A percentile compares a stretch with the other conserved stretches of the same genome.
These are phyloP conservation scores for Ectemnius cavifrons DNA, from an alignment of 2,888 invertebrate species.

Conservation along the genomic window DNA sequence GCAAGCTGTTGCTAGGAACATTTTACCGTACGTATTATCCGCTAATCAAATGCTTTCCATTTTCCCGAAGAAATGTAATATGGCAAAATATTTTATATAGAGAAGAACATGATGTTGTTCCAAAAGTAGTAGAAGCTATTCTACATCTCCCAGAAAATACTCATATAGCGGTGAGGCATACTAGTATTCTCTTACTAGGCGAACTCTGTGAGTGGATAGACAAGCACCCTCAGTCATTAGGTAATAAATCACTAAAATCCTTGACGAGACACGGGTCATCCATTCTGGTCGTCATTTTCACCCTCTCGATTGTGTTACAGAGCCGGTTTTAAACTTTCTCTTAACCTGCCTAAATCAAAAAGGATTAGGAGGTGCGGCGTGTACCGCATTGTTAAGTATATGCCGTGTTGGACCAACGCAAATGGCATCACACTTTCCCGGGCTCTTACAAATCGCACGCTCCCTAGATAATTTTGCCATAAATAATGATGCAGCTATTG, in stretches of 20 bases:
- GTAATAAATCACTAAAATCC: constrained; percentile 69
- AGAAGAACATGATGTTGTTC: constrained; percentile 94
- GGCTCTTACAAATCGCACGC: constrained; percentile 87
- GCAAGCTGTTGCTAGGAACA: constrained; percentile 96
- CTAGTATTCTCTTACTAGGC: constrained; percentile 91
- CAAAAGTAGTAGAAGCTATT: constrained; percentile 95
- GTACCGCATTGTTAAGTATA: constrained; percentile 90
- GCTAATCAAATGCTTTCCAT: no score
- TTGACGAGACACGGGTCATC: not conserved
- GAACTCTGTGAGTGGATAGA: constrained; percentile 98
- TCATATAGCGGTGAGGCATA: constrained; percentile 93
- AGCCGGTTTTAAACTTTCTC: constrained; percentile 90
- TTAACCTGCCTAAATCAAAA: constrained; percentile 86
- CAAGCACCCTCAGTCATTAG: constrained; percentile 88
- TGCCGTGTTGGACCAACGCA: constrained; percentile 89
- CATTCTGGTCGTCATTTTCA: not conserved
- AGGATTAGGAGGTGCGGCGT: constrained; percentile 88
- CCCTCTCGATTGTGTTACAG: constrained; percentile 73
- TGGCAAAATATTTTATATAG: constrained; percentile 78
- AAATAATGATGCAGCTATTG: constrained; percentile 86
- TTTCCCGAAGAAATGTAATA: not conserved
- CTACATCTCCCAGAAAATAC: constrained; percentile 88
- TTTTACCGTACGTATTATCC: constrained; percentile 88
- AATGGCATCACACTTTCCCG: constrained; percentile 87
- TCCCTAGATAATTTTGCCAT: constrained; percentile 86